A percentile compares a stretch with the other conserved stretches of the same genome.
These are phyloP conservation scores for Sebastes iracundus DNA, from an alignment of 2,797 vertebrate genomes.

Conservation along the genomic window DNA sequence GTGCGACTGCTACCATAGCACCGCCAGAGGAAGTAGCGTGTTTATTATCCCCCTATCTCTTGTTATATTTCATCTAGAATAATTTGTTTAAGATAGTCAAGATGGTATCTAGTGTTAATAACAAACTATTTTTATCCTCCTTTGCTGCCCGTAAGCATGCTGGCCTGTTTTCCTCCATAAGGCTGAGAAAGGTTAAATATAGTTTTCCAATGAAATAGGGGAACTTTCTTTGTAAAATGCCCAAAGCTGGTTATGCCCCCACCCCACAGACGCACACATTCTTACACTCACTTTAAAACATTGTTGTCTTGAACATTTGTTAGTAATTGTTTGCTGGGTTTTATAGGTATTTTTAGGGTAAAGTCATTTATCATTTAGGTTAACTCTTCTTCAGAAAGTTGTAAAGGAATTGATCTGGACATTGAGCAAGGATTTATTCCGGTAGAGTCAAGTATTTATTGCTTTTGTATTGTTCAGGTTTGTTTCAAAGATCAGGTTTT, in stretches of 20 bases:
- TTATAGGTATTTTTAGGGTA: not conserved
- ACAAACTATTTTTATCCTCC: conserved; percentile 25
- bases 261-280: not conserved
- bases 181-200: not conserved
- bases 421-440: not conserved
- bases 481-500: not conserved
- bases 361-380: not conserved
- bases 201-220: not conserved
- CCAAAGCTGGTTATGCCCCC: not conserved
- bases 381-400: not conserved
- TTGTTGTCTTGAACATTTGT: not conserved
- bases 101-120: conserved; percentile 15
- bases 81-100: conserved; percentile 31
- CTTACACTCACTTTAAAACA: not conserved
- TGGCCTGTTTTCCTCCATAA: not conserved
- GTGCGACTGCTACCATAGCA: not conserved
- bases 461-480: not conserved
- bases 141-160: not conserved
- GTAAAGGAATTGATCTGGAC: not conserved
- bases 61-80: conserved; percentile 30
- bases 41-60: conserved; percentile 23
- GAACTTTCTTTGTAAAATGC: not conserved
- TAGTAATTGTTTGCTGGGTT: not conserved
- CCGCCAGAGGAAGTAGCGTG: conserved; percentile 32
- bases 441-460: not conserved